These are phyloP conservation scores for Sebastes reedi DNA, from an alignment of 2,797 vertebrate genomes.

Conservation along the genomic window DNA sequence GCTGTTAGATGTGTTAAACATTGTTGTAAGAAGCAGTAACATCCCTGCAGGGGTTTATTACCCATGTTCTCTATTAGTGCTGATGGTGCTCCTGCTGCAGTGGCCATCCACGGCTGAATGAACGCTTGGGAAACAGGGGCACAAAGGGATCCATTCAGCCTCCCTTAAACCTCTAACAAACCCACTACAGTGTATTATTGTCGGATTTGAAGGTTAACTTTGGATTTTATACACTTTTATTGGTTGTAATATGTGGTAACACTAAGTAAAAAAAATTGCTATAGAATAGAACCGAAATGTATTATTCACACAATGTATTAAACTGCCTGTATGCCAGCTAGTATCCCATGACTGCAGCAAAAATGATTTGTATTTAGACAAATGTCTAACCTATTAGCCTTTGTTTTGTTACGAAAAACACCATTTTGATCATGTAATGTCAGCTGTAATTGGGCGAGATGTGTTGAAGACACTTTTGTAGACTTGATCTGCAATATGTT, in stretches of 20 bases:
- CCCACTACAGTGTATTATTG: constrained; percentile 10
- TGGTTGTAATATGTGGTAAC: background rate
- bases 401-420: background rate
- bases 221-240: constrained; percentile 11
- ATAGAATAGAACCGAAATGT: background rate
- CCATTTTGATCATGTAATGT: background rate
- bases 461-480: background rate
- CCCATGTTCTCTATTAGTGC: constrained; percentile 62
- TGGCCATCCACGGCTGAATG: constrained; percentile 51
- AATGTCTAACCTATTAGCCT: background rate
- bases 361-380: background rate
- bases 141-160: constrained; percentile 48
- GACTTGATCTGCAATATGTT: background rate
- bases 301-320: background rate
- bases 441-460: background rate
- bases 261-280: background rate
- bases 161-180: constrained; percentile 46
- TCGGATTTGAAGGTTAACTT: constrained; percentile 1
- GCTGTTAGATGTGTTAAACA: constrained; percentile 62
- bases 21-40: constrained; percentile 56
- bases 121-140: constrained; percentile 22
- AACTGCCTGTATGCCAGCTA: background rate
- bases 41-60: constrained; percentile 66
- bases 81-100: constrained; percentile 55
- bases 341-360: background rate